Percentiles rank a stretch among this genome's conserved stretches.
Conservation (phyloP, 2,113 vertebrate species). For the Syngnathoides biaculeatus region DNA sequence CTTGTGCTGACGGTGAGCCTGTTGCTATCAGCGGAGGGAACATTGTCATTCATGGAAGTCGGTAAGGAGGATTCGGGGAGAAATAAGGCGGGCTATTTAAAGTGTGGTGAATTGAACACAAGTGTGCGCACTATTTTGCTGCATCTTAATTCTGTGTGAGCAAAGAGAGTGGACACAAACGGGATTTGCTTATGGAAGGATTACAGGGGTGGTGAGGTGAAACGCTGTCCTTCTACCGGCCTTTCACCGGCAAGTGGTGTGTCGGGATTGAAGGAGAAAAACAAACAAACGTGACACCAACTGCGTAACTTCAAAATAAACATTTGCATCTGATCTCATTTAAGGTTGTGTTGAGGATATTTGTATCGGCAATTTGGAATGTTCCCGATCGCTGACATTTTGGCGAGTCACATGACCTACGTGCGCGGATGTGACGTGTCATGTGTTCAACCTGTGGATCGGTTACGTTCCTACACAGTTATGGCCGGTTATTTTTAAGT, state of each 20-base stretch:
- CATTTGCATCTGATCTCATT: no score
- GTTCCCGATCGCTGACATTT: no score
- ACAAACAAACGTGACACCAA: slow-evolving; percentile 9
- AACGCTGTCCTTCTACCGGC: slow-evolving; percentile 16
- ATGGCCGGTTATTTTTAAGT: no score
- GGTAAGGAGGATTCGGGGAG: neutral
- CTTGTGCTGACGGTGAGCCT: slow-evolving; percentile 18
- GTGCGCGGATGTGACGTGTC: no score
- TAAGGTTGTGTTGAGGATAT: no score
- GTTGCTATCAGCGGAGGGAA: neutral
- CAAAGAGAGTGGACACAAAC: slow-evolving; percentile 11
- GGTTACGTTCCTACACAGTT: no score
- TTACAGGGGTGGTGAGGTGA: slow-evolving; percentile 25
- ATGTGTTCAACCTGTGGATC: no score
- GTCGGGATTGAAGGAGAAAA: slow-evolving; percentile 28
- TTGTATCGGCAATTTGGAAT: no score
- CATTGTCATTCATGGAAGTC: slow-evolving; percentile 23
- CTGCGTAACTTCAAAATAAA: no score
- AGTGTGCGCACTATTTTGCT: slow-evolving; percentile 10
- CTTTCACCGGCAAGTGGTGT: slow-evolving; percentile 32
- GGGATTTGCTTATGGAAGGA: slow-evolving; percentile 23
- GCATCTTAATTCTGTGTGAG: slow-evolving; percentile 16
- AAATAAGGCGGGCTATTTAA: neutral
- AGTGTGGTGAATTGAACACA: slow-evolving; percentile 13
- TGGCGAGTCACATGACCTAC: no score